Evolutionary conservation across 2,888 invertebrate species (phyloP), one percentile per base, ranked within the genome.

Genomic region (Drosophila prolongata): DNA sequence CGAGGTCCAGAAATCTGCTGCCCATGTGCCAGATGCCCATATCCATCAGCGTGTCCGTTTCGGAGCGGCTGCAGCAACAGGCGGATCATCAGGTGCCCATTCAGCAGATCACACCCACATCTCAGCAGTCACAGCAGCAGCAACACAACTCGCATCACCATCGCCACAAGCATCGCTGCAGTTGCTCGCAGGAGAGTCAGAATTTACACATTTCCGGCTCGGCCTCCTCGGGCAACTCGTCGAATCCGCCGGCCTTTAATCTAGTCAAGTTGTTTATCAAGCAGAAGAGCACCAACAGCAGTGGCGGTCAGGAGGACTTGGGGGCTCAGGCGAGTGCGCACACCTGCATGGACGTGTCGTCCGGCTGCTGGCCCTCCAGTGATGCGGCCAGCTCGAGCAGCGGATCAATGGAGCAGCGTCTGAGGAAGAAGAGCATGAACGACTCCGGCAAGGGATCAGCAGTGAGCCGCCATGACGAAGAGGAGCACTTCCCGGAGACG

Each of bases 241-340:
- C 91, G 52, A 94, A 95, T 80, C 94, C 95, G 75, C 95, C 95
- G 88, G 95, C 96, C 79, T 95, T 97, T 91, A 97, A 95, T 92
- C 94, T 97, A 89, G 96, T 97, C 46, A 96, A 96, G 92, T 93
- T 97, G 77, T 97, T 97, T 90, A 97, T 97, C 94, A 97, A 97
- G 91, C 97, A 97, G 90, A 97, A 97, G 91, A 97, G 96, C 91
- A 95, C 95, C 93, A 64, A 60, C 49, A 90, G 81, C 75, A 90
- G 89, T 72, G 96, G 96, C 78, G 95, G 95, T 60, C 96, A 96
- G 91, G 91, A 91, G 59, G 79, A 83, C 2, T 77, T 85, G 40
- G 76, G 46, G 0, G 71, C 77, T 4, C 91, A 90, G 44, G 78
- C 89, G 3, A 87, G 91, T 57, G 81, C 80, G 13, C 89, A 90